Evolutionary conservation across 1,140 invertebrate species (phyloP), one percentile per base, ranked within the genome.

Genomic region (Triops cancriformis): DNA sequence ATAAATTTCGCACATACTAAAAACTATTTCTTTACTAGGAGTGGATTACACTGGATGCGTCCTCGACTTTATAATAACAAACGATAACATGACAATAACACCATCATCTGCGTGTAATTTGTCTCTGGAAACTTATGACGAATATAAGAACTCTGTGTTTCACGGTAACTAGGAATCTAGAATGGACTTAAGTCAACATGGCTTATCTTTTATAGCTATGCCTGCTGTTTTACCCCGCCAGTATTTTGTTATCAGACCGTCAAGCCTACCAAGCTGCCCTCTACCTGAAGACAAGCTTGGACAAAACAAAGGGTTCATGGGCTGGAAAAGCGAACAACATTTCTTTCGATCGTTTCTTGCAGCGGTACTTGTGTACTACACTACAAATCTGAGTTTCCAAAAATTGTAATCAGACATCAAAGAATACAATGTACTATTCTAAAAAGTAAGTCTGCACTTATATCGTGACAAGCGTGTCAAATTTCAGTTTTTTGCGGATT

Each of bases 11-110:
- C 18, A 64, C 23, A 77, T 18, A 18, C 18, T 18, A 72, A 4
- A 77, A 77, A 14, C 12, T 12, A 5, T 72, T 37, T 5, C 45
- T 31, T 42, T 18, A 28, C 12, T 43, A 78, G 77, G 77, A 11
- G 23, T 78, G 37, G 77, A 78, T 78, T 78, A 78, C 45, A n/a
- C 74, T 27, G 72, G 77, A 31, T 78, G 77, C 10, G 73, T 73
- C 4, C 45, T 64, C 23, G 23, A 64, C 18, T 64, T 64, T 64
- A 64, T n/a, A 18, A 64, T 64, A n/a, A 64, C 51, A 23, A 10
- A 14, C 10, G 51, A 64, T 5, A 6, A 64, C 23, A 64, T 64
- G 10, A 23, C 51, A 23, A 64, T 64, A 74, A 74, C 28, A 23
- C 9, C 26, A 26, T 26, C 26, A 23, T 31, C 6, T 14, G 73